These are phyloP conservation scores for Notarius quadriscutis DNA, from an alignment of 2,113 vertebrate genomes.

Conservation along the genomic window DNA sequence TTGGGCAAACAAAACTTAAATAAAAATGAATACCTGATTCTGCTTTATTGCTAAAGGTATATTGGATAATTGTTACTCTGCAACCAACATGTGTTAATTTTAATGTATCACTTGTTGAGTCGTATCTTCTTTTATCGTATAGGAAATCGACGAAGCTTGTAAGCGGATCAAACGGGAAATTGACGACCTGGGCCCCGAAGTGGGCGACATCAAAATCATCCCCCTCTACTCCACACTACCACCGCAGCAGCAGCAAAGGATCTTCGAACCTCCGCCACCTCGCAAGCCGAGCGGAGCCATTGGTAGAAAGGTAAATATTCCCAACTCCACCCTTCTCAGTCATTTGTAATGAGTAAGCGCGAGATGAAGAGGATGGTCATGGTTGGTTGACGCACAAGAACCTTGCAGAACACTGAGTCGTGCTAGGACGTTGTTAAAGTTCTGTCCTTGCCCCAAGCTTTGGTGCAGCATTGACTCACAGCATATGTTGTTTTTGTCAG, in stretches of 20 bases:
- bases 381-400: constrained; percentile 28
- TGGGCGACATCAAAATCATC: constrained; percentile 97
- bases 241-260: constrained; percentile 93
- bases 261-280: constrained; percentile 95
- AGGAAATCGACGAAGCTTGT: constrained; percentile 98
- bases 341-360: neutral
- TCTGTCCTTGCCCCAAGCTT: constrained; percentile 54
- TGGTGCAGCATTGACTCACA: constrained; percentile 75
- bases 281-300: constrained; percentile 91
- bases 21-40: neutral
- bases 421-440: constrained; percentile 37
- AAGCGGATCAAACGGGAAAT: constrained; percentile 97
- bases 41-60: neutral
- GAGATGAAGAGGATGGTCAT: constrained; percentile 15
- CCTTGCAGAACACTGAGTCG: constrained; percentile 9
- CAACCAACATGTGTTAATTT: neutral
- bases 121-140: constrained; percentile 54
- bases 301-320: constrained; percentile 85
- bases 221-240: constrained; percentile 94
- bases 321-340: constrained; percentile 31
- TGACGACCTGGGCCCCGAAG: constrained; percentile 92
- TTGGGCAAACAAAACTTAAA: constrained; percentile 3
- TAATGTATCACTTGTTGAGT: constrained; percentile 28
- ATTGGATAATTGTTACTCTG: neutral
- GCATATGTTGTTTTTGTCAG: constrained; percentile 76